phyloP scores from a whole-genome alignment of 2,113 vertebrate genomes.

The Dicentrarchus labrax region DNA sequence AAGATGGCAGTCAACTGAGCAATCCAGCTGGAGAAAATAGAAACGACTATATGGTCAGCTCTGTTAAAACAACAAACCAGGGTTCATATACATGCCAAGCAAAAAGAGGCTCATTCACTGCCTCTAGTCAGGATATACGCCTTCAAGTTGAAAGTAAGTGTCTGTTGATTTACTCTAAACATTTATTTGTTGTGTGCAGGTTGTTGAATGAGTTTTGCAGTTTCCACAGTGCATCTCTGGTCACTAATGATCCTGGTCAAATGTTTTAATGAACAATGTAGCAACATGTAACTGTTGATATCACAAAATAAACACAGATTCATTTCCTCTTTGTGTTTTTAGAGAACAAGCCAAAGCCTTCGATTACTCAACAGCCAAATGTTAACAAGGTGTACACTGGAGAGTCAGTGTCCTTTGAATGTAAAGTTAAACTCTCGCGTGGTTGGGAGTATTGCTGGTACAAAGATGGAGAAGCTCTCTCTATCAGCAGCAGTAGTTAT shows the following conservation, averaged over 20 bases:
- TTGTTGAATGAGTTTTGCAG: not conserved
- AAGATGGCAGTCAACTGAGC: accelerated
- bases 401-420: conserved; percentile 43
- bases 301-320: not conserved
- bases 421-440: not conserved
- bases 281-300: not conserved
- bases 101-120: not conserved
- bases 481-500: accelerated
- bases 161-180: not conserved
- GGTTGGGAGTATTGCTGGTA: conserved; percentile 59
- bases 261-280: not conserved
- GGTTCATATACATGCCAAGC: conserved; percentile 48
- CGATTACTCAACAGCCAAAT: conserved; percentile 31
- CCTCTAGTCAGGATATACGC: accelerated
- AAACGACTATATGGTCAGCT: accelerated
- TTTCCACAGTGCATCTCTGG: not conserved
- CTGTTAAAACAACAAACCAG: accelerated
- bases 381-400: conserved; percentile 35
- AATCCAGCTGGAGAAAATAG: not conserved
- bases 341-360: conserved; percentile 36
- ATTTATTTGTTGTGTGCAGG: not conserved
- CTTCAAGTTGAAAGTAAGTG: not conserved
- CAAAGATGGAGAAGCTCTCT: not conserved
- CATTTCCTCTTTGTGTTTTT: not conserved
- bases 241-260: not conserved